Percentiles rank a stretch among this genome's conserved stretches.
Conservation (phyloP, 1,140 invertebrate species). For the Drosophila ohnishii region DNA sequence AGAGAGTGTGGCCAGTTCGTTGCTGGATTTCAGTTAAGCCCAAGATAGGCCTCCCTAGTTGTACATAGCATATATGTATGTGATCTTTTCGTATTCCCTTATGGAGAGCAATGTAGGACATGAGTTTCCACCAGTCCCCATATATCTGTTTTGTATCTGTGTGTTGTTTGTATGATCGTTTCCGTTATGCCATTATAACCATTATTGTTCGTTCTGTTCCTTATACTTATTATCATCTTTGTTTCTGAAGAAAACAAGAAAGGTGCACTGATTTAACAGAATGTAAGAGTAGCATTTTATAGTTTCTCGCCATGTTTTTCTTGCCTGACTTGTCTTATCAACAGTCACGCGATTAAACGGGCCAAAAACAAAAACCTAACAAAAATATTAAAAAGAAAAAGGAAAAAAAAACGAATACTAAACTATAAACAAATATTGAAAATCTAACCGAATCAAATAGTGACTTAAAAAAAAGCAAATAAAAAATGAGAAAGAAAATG, state of each 20-base stretch:
- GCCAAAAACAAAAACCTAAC: conserved; percentile 57
- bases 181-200: conserved; percentile 19
- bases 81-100: conserved; percentile 17
- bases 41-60: conserved; percentile 1
- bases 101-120: conserved; percentile 30
- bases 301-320: conserved; percentile 81
- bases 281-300: conserved; percentile 83
- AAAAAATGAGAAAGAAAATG: conserved; percentile 37
- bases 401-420: conserved; percentile 18
- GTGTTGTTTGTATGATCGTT: conserved; percentile 42
- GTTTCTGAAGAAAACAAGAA: conserved; percentile 69
- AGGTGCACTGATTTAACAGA: conserved; percentile 83
- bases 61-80: conserved; percentile 18
- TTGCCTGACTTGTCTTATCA: conserved; percentile 74
- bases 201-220: conserved; percentile 35
- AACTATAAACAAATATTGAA: conserved; percentile 61
- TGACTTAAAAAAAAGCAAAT: conserved; percentile 31
- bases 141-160: conserved; percentile 38
- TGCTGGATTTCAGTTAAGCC: background rate
- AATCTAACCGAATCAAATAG: conserved; percentile 56
- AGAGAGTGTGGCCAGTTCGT: conserved; percentile 9
- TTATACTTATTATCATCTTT: conserved; percentile 50
- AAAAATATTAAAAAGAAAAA: conserved; percentile 22
- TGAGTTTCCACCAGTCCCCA: conserved; percentile 17
- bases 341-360: conserved; percentile 81